phyloP scores from a whole-genome alignment of 2,888 invertebrate species.

The Schizotus pectinicornis region DNA sequence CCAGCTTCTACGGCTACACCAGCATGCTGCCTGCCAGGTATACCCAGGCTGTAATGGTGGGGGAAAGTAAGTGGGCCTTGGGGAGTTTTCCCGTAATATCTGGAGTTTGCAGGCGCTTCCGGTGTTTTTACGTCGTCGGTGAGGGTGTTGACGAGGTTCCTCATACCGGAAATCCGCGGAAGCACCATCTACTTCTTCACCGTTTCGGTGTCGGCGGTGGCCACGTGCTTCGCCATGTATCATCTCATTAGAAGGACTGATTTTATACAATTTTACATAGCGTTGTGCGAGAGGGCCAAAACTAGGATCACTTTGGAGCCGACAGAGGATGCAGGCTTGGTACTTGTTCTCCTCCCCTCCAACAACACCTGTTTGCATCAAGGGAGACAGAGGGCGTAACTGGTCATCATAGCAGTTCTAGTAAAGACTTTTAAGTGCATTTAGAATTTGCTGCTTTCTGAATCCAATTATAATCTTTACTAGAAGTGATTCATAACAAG shows the following conservation, averaged over 20 bases:
- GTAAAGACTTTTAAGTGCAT: too few relatives aligned
- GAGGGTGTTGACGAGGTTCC: slow-evolving; percentile 81
- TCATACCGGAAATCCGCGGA: slow-evolving; percentile 76
- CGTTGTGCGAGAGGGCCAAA: slow-evolving; percentile 74
- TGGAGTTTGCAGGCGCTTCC: slow-evolving; percentile 71
- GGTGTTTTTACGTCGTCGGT: slow-evolving; percentile 87
- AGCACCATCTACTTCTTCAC: slow-evolving; percentile 89
- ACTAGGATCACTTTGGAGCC: slow-evolving; percentile 82
- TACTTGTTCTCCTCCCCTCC: slow-evolving; percentile 54
- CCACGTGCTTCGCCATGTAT: slow-evolving; percentile 79
- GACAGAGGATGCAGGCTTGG: slow-evolving; percentile 83
- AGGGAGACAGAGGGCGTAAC: too few relatives aligned
- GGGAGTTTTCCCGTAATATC: slow-evolving; percentile 7
- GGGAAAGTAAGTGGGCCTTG: slow-evolving; percentile 73
- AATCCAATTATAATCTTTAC: not conserved
- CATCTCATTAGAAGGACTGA: slow-evolving; percentile 79
- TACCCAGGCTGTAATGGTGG: slow-evolving; percentile 94
- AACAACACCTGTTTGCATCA: too few relatives aligned
- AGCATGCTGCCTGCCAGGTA: slow-evolving; percentile 89
- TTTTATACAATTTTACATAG: slow-evolving; percentile 83
- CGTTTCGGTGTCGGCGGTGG: slow-evolving; percentile 77
- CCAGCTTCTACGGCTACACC: slow-evolving; percentile 93
- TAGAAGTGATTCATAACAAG: not conserved
- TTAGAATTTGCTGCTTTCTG: too few relatives aligned
- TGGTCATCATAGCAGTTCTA: too few relatives aligned